Conservation (phyloP, 2,888 invertebrate genomes). For the Epirrita christyi region DNA sequence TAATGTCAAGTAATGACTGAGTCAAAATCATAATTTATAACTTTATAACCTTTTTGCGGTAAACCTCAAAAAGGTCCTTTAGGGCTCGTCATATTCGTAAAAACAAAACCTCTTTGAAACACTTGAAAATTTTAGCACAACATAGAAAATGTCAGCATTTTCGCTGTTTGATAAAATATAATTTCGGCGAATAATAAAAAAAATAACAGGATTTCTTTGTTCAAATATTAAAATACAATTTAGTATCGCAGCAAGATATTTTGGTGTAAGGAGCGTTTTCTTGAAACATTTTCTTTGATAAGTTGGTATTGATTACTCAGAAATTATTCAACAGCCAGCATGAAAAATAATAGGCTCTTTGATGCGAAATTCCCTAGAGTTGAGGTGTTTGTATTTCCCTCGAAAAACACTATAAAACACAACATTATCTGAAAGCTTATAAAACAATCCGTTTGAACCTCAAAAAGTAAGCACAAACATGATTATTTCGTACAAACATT, state of each 20-base stretch:
- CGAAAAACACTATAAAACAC: not conserved
- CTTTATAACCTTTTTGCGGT: not conserved
- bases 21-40: not conserved
- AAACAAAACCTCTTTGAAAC: no score
- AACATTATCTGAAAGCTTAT: not conserved
- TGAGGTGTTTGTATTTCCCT: no score
- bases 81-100: not conserved
- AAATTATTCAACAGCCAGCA: constrained; percentile 5
- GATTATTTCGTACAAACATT: not conserved
- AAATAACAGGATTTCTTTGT: not conserved
- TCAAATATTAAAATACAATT: constrained; percentile 11
- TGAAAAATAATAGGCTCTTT: constrained; percentile 5
- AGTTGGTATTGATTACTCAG: constrained; percentile 6
- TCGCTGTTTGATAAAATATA: not conserved
- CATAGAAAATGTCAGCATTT: not conserved
- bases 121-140: no score
- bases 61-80: not conserved
- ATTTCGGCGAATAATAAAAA: not conserved
- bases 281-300: constrained; percentile 12
- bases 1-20: constrained; percentile 13
- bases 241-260: not conserved
- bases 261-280: constrained; percentile 4
- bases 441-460: not conserved
- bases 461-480: not conserved
- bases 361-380: no score